These are phyloP conservation scores for Asbolus verrucosus DNA, from an alignment of 1,140 invertebrate species.

Conservation along the genomic window DNA sequence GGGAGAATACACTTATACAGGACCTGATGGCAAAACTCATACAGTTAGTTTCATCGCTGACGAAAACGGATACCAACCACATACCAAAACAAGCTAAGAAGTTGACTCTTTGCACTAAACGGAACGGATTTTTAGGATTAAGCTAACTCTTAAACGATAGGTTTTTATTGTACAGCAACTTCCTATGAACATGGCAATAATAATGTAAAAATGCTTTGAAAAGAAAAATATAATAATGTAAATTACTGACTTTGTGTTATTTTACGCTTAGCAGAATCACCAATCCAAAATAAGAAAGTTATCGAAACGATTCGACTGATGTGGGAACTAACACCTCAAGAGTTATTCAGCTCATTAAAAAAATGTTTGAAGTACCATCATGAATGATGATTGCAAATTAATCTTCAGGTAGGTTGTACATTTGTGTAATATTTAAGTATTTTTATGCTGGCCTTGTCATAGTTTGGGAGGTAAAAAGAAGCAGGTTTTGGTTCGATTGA, in stretches of 20 bases:
- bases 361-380: no score
- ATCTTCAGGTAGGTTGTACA: neutral
- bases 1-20: constrained; percentile 78
- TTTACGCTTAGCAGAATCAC: no score
- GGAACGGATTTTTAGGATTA: neutral
- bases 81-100: constrained; percentile 55
- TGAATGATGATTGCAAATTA: no score
- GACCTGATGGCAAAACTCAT: constrained; percentile 77
- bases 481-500: neutral
- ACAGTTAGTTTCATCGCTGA: constrained; percentile 80
- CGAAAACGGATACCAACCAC: constrained; percentile 82
- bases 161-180: constrained; percentile 1
- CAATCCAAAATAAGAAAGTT: no score
- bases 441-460: constrained; percentile 17
- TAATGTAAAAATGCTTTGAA: constrained; percentile 1
- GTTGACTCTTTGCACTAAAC: neutral
- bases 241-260: no score
- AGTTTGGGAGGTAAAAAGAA: constrained; percentile 2
- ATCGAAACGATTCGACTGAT: no score
- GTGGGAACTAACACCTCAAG: no score
- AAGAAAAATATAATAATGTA: constrained; percentile 26
- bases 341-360: no score
- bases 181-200: neutral
- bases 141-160: no score
- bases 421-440: constrained; percentile 10